phyloP scores from a whole-genome alignment of 1,140 invertebrate genomes.

The Temnothorax longispinosus region DNA sequence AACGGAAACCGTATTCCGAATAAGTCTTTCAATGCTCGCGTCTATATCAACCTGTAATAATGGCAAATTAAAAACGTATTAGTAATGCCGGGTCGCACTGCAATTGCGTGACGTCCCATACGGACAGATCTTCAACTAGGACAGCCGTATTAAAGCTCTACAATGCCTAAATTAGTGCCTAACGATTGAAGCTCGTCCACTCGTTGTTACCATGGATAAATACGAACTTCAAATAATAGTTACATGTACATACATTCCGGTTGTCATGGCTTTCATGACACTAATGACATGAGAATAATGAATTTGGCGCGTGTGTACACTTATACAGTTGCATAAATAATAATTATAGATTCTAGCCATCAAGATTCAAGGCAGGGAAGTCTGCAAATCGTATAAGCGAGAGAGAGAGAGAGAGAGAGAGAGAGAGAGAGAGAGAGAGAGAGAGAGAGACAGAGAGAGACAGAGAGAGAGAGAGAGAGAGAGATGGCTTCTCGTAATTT shows the following conservation, averaged over 20 bases:
- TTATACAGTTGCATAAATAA: neutral
- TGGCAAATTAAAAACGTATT: constrained; percentile 21
- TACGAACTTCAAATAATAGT: constrained; percentile 5
- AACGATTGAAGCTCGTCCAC: neutral
- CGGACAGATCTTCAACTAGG: neutral
- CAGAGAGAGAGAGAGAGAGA: neutral
- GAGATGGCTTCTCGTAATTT: neutral
- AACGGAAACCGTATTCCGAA: neutral
- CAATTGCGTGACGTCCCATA: neutral
- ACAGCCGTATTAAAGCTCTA: constrained; percentile 4
- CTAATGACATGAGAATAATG: neutral
- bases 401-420: too few relatives aligned
- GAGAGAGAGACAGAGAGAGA: too few relatives aligned
- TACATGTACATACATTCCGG: neutral
- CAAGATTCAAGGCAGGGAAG: neutral
- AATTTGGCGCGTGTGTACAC: neutral
- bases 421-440: too few relatives aligned
- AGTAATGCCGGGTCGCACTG: neutral
- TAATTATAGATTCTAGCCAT: neutral
- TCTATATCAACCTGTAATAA: neutral
- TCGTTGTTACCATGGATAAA: neutral
- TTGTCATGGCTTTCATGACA: neutral
- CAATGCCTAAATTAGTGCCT: neutral
- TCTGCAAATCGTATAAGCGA: neutral
- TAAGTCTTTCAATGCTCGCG: neutral